Base-by-base conservation (phyloP, 1,140 invertebrate species). In the Vollenhovia emeryi region DNA sequence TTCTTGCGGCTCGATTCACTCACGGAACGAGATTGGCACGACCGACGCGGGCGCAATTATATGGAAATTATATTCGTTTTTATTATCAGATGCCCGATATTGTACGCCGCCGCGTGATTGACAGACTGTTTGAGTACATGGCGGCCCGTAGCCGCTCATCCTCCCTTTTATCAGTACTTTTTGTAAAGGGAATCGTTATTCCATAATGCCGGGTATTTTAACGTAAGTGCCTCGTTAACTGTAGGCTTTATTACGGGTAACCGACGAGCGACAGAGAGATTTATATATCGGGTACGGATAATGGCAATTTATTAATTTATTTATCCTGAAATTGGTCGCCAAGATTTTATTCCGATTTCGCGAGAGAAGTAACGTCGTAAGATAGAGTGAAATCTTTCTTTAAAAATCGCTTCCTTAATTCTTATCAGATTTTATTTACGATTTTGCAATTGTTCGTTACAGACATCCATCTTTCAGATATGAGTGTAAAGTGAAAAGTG, bases 51-150 rank as follows among this genome's bases (percentile, higher is more conserved):
- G 78, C 64, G 78, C 78, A 82, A 82, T 82, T 82, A 82, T 82
- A 82, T 82, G 64, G 78, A 82, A 82, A 82, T 82, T 82, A 82
- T 82, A 82, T 73, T 82, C 78, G 78, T 82, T 82, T 82, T 82
- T 82, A 43, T 82, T 82, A 82, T 57, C 66, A 50, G 15, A n/a
- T 57, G 43, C n/a, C 36, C 59, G 52, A 84, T 75, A 84, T 84
- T 76, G 71, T 76, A 55, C 43, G 9, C 30, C 33, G 57, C 21
- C 43, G 55, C 59, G 73, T 84, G 69, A 76, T 84, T 84, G 69
- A 76, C 82, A 74, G 82, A 84, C 55, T 62, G 73, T 84, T 76
- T 78, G 57, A 57, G 21, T 18, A 50, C 64, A 75, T 57, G 27
- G 36, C 5, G 52, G n/a, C 68, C n/a, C 43, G 40, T n/a, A 33